Evolutionary conservation across 2,797 vertebrate species (phyloP).

Genomic region (Staurois parvus): DNA sequence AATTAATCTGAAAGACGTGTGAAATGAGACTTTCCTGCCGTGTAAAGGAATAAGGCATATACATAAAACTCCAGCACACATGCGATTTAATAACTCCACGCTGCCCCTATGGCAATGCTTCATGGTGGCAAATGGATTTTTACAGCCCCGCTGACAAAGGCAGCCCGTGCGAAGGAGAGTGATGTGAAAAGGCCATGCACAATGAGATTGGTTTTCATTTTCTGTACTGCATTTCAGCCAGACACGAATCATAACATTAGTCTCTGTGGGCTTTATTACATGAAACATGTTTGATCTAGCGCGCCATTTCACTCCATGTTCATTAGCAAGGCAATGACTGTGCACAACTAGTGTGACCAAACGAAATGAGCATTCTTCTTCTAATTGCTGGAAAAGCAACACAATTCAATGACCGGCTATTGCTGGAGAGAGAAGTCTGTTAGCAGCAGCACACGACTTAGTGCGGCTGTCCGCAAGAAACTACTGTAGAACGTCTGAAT

Average conservation of each 20-base stretch:
- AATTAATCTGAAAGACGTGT: not conserved
- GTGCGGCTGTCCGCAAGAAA: too few relatives aligned
- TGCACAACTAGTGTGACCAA: conserved; percentile 23
- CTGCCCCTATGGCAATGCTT: not conserved
- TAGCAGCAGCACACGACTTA: not conserved
- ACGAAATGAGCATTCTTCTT: not conserved
- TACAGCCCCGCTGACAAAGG: conserved; percentile 1
- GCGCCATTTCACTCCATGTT: conserved; percentile 16
- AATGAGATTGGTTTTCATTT: conserved; percentile 47
- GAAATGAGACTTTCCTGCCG: not conserved
- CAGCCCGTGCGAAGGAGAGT: not conserved
- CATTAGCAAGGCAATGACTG: conserved; percentile 21
- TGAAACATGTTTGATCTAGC: conserved; percentile 36
- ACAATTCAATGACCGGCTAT: conserved; percentile 8
- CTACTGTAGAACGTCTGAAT: too few relatives aligned
- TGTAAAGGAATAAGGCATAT: not conserved
- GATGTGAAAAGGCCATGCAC: conserved; percentile 19
- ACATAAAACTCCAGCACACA: not conserved
- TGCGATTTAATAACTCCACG: conserved; percentile 18
- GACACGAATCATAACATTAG: conserved; percentile 38
- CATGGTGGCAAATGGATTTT: conserved; percentile 16
- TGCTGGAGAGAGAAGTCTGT: not conserved
- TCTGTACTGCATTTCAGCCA: conserved; percentile 19
- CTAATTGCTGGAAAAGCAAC: conserved; percentile 5
- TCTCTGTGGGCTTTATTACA: conserved; percentile 17